Evolutionary conservation across 2,888 invertebrate species (phyloP).

Genomic region (Sinelater perroti): DNA sequence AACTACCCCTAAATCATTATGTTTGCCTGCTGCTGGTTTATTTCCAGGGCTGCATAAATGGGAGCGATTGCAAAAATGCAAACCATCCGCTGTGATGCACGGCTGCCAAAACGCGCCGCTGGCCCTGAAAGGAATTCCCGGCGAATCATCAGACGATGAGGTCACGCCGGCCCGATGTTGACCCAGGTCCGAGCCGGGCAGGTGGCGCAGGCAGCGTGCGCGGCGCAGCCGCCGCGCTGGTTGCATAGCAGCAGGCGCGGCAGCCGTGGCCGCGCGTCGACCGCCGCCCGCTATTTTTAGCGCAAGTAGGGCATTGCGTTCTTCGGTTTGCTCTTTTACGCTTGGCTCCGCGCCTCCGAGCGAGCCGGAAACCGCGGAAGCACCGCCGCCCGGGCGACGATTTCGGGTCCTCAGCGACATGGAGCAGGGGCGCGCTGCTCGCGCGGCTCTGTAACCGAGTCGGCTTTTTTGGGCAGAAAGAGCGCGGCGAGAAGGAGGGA

Average conservation of each 20-base stretch:
- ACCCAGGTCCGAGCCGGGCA: slow-evolving; percentile 3
- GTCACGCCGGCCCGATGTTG: not conserved
- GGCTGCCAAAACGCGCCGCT: not conserved
- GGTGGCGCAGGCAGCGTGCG: not conserved
- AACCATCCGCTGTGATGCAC: too few species aligned
- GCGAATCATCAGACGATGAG: slow-evolving; percentile 10
- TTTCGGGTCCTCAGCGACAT: too few species aligned
- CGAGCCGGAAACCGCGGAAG: too few species aligned
- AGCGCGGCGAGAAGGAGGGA: too few species aligned
- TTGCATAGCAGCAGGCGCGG: not conserved
- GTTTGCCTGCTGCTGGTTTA: too few species aligned
- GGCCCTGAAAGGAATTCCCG: slow-evolving; percentile 7
- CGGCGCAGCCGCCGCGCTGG: not conserved
- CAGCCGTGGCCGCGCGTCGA: not conserved
- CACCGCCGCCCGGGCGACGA: too few species aligned
- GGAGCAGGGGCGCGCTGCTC: too few species aligned
- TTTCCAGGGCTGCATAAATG: too few species aligned
- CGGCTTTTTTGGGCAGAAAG: too few species aligned
- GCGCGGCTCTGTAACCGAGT: too few species aligned
- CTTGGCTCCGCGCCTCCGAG: not conserved
- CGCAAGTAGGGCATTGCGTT: not conserved
- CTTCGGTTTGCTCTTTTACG: slow-evolving; percentile 2
- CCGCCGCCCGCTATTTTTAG: not conserved
- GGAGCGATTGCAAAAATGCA: too few species aligned
- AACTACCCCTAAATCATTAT: too few species aligned